phyloP scores from a whole-genome alignment of 2,113 vertebrate genomes.

The Lamprologus ornatipinnis region DNA sequence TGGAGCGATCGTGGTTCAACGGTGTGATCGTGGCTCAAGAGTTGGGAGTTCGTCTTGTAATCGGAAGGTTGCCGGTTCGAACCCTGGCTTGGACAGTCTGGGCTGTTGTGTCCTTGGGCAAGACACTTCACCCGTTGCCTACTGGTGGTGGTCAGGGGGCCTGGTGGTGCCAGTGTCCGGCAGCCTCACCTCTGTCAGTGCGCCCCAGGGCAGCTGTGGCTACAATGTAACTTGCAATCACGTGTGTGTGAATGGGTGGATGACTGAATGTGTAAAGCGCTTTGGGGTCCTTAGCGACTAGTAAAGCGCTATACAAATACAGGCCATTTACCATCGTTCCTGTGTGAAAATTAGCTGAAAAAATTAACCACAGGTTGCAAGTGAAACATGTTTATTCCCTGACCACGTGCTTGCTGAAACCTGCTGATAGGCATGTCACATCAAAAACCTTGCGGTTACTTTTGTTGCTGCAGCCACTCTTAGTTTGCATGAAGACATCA shows the following conservation, averaged over 20 bases:
- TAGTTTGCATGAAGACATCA: neutral
- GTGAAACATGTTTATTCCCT: neutral
- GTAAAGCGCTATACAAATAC: accelerated
- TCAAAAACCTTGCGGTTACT: accelerated
- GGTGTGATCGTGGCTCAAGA: no score
- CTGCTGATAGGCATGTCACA: neutral
- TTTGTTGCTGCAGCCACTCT: accelerated
- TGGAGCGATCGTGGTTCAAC: no score
- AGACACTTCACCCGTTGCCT: no score
- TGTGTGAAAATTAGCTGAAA: neutral
- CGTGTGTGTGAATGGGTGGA: accelerated
- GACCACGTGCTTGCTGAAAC: neutral
- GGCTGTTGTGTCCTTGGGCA: no score
- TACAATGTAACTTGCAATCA: neutral
- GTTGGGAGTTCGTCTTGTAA: no score
- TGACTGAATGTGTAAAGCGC: neutral
- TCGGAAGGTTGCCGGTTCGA: no score
- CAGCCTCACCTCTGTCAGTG: accelerated
- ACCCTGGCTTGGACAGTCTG: no score
- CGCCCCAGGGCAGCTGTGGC: accelerated
- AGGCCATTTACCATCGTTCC: accelerated
- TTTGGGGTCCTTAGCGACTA: neutral
- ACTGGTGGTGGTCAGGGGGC: neutral
- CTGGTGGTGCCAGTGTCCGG: accelerated
- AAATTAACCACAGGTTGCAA: neutral